phyloP scores from a whole-genome alignment of 2,113 vertebrate genomes.

The Embiotoca jacksoni region DNA sequence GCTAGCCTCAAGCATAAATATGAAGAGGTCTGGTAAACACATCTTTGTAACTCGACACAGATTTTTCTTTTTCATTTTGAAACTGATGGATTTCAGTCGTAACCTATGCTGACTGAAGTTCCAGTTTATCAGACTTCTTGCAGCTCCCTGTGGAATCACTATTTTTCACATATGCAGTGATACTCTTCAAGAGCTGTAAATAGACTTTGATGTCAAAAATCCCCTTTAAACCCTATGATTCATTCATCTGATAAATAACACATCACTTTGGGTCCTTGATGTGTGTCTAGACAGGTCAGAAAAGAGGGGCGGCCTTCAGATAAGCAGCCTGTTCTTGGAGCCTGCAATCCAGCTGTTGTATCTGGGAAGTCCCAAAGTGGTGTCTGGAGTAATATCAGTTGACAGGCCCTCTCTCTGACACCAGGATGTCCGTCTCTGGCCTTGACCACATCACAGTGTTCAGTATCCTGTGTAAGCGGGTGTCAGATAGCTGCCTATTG shows the following conservation, averaged over 20 bases:
- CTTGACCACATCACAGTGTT: conserved; percentile 70
- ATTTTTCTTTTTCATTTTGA: not conserved
- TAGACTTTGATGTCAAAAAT: not conserved
- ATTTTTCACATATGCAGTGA: not conserved
- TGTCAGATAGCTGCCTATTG: conserved; percentile 76
- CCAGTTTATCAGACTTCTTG: not conserved
- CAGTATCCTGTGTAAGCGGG: conserved; percentile 61
- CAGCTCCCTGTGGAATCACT: not conserved
- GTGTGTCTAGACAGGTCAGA: conserved; percentile 31
- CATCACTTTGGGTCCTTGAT: conserved; percentile 2
- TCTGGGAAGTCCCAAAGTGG: conserved; percentile 32
- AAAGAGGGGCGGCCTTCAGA: not conserved
- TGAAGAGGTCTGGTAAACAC: not conserved
- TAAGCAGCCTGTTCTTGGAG: conserved; percentile 23
- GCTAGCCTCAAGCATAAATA: not conserved
- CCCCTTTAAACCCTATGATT: not conserved
- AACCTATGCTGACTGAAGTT: not conserved
- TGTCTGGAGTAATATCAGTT: conserved; percentile 71
- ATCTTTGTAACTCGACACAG: not conserved
- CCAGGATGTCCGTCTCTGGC: conserved; percentile 76
- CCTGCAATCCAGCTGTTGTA: conserved; percentile 58
- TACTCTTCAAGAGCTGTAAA: not conserved
- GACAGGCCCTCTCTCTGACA: conserved; percentile 69
- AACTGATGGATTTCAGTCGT: not conserved
- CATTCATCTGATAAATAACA: conserved; percentile 13